Evolutionary conservation across 2,113 vertebrate genomes (phyloP).

Genomic region (Thamnaconus septentrionalis): DNA sequence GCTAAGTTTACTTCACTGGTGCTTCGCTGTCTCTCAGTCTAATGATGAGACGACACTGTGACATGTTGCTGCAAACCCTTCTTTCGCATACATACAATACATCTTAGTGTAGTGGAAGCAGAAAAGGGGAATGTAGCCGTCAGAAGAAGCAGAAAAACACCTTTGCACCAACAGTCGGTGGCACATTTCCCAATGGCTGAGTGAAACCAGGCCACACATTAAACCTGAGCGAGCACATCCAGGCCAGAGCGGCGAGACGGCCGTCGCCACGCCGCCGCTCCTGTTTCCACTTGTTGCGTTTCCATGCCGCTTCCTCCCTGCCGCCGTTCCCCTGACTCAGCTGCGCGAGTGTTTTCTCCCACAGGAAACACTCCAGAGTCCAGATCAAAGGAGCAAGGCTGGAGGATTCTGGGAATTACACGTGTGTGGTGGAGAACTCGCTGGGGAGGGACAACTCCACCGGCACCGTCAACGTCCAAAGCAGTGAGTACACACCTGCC

Average conservation of each 20-base stretch:
- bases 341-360: slow-evolving; percentile 64
- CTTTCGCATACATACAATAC: too few relatives aligned
- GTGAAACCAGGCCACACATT: too few relatives aligned
- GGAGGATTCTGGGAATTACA: slow-evolving; percentile 95
- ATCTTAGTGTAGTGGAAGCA: too few relatives aligned
- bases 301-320: slow-evolving; percentile 59
- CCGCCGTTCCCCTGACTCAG: slow-evolving; percentile 71
- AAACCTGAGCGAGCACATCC: neutral
- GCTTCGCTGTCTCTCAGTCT: too few relatives aligned
- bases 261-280: slow-evolving; percentile 45
- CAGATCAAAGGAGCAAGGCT: slow-evolving; percentile 92
- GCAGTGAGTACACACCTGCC: slow-evolving; percentile 83
- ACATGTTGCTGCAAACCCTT: too few relatives aligned
- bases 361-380: slow-evolving; percentile 95
- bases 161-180: too few relatives aligned
- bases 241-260: slow-evolving; percentile 15
- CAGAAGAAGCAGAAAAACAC: too few relatives aligned
- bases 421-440: slow-evolving; percentile 92
- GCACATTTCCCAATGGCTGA: too few relatives aligned
- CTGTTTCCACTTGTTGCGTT: slow-evolving; percentile 61
- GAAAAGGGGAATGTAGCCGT: too few relatives aligned
- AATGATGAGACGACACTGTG: too few relatives aligned
- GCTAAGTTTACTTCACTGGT: too few relatives aligned
- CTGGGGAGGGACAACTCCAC: slow-evolving; percentile 88
- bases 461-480: slow-evolving; percentile 91